These are phyloP conservation scores for Oreochromis grahami DNA, from an alignment of 2,797 vertebrate species.

Conservation along the genomic window DNA sequence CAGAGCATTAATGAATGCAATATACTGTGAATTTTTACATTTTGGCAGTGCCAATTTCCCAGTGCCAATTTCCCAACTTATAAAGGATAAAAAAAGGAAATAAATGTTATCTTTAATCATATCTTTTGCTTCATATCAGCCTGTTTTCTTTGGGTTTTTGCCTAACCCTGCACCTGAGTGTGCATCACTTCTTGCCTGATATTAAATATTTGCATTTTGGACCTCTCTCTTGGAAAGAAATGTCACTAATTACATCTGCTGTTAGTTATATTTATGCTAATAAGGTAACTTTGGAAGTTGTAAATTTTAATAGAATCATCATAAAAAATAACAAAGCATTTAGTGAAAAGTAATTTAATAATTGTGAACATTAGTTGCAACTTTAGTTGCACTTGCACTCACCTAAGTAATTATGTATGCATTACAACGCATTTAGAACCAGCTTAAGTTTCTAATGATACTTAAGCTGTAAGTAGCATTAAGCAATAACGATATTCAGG, in stretches of 20 bases:
- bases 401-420: neutral
- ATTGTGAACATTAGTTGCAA: neutral
- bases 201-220: neutral
- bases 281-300: neutral
- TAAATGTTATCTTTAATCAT: neutral
- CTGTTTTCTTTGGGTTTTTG: neutral
- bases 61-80: neutral
- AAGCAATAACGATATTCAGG: neutral
- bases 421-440: neutral
- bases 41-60: neutral
- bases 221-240: neutral
- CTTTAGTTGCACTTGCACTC: neutral
- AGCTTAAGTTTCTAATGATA: neutral
- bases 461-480: neutral
- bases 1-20: rapidly evolving
- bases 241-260: rapidly evolving
- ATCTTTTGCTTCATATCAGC: rapidly evolving
- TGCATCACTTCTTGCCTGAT: rapidly evolving
- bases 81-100: neutral
- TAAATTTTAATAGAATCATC: neutral
- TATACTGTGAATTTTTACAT: neutral
- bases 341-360: neutral
- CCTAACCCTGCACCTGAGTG: neutral
- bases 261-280: neutral
- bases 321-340: neutral